Evolutionary conservation across 2,113 vertebrate genomes (phyloP).

Genomic region (Leiothrix lutea): DNA sequence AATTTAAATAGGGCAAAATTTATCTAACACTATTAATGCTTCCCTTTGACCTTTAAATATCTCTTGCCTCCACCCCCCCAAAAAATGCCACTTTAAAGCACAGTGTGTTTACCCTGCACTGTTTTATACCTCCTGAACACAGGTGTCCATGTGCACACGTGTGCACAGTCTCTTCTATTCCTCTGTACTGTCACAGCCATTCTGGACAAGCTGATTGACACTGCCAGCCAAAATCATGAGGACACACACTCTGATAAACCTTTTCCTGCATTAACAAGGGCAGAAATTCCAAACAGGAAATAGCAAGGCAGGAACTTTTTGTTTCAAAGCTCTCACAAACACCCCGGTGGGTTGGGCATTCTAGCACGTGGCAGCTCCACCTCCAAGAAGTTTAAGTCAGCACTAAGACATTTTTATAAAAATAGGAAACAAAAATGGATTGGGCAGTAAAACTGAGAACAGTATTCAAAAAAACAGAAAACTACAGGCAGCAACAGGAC

Average conservation of each 20-base stretch:
- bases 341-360: fast-evolving
- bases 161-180: neutral
- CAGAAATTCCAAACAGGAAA: neutral
- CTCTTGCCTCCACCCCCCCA: neutral
- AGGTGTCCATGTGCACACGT: neutral
- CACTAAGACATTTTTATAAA: neutral
- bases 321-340: neutral
- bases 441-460: neutral
- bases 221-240: neutral
- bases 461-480: neutral
- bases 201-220: neutral
- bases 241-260: neutral
- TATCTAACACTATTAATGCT: constrained; percentile 40
- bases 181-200: neutral
- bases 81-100: constrained; percentile 6
- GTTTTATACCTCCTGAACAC: neutral
- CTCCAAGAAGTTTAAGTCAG: neutral
- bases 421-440: neutral
- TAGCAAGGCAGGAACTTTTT: neutral
- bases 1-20: constrained; percentile 68
- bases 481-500: neutral
- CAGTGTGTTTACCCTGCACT: neutral
- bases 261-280: neutral
- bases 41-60: constrained; percentile 50
- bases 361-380: neutral